Percentiles rank a stretch among this genome's conserved stretches.
Conservation (phyloP, 30 jellyfish, hydroid and myxozoan species). For the Aurelia coerulea region DNA sequence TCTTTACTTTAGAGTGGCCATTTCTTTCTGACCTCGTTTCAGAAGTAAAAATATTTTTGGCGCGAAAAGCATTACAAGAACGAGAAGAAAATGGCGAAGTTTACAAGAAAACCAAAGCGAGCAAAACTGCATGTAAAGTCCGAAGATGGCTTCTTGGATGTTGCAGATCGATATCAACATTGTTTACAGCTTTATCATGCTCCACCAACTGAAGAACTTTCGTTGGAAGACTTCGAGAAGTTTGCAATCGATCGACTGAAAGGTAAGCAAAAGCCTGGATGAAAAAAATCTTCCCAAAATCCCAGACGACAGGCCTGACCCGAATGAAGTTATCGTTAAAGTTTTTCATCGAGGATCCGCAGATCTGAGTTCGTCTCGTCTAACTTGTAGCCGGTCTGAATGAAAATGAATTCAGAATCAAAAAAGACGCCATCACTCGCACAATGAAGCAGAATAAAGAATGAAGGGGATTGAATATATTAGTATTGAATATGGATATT, state of each 20-base stretch:
- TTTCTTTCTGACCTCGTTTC: not conserved
- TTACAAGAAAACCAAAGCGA: conserved; percentile 19
- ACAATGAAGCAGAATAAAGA: no score
- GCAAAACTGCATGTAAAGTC: conserved; percentile 39
- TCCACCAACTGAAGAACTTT: conserved; percentile 94
- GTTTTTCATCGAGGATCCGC: no score
- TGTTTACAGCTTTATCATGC: conserved; percentile 65
- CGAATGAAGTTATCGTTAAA: not conserved
- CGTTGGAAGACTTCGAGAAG: conserved; percentile 88
- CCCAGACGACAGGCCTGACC: not conserved
- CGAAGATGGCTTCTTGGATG: conserved; percentile 45
- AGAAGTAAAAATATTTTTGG: conserved; percentile 3
- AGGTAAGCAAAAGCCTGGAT: conserved; percentile 29
- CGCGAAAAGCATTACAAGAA: conserved; percentile 12
- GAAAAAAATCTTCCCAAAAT: not conserved
- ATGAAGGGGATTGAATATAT: no score
- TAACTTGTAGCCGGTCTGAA: no score
- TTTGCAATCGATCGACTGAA: conserved; percentile 92
- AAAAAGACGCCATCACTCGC: no score
- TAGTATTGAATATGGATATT: no score
- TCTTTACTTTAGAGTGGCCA: no score
- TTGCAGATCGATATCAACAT: conserved; percentile 52
- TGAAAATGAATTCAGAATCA: no score
- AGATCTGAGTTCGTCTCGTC: no score
- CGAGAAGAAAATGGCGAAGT: conserved; percentile 46